Percentiles rank a stretch among this genome's conserved stretches.
Evolutionary conservation across 2,888 invertebrate species (phyloP).

Genomic region (Leptogaster cylindrica): DNA sequence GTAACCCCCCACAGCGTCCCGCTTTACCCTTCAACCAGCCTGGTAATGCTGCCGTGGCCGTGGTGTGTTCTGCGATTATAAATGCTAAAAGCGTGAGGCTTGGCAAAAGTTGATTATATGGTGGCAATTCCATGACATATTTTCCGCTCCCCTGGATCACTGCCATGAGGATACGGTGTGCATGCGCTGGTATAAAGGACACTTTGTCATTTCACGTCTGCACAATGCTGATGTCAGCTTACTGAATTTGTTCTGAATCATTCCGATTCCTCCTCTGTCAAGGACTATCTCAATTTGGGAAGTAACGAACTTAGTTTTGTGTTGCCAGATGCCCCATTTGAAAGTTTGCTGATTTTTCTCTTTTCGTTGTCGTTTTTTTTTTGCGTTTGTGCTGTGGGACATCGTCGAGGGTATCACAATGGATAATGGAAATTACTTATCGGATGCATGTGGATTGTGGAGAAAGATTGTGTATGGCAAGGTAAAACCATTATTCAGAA

Average conservation of each 20-base stretch:
- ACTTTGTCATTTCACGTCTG: background rate
- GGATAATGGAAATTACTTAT: too few species aligned
- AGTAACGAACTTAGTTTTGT: conserved; percentile 3
- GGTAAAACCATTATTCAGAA: too few species aligned
- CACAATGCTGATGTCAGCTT: conserved; percentile 5
- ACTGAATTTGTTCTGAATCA: background rate
- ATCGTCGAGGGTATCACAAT: too few species aligned
- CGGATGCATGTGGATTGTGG: too few species aligned
- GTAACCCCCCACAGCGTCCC: too few species aligned
- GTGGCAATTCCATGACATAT: conserved; percentile 18
- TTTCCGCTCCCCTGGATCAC: conserved; percentile 7
- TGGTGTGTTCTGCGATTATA: too few species aligned
- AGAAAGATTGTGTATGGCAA: too few species aligned
- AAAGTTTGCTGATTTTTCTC: too few species aligned
- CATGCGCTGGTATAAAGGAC: background rate
- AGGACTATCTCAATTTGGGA: background rate
- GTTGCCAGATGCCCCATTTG: too few species aligned
- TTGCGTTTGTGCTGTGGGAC: too few species aligned
- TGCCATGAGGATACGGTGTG: background rate
- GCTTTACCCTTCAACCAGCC: background rate
- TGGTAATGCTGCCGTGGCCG: too few species aligned
- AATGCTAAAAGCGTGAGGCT: conserved; percentile 20
- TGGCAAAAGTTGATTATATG: background rate
- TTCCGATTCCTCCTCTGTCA: background rate
- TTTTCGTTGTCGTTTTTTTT: too few species aligned